Evolutionary conservation across 2,888 invertebrate species (phyloP).

Genomic region (Meloe dianella): DNA sequence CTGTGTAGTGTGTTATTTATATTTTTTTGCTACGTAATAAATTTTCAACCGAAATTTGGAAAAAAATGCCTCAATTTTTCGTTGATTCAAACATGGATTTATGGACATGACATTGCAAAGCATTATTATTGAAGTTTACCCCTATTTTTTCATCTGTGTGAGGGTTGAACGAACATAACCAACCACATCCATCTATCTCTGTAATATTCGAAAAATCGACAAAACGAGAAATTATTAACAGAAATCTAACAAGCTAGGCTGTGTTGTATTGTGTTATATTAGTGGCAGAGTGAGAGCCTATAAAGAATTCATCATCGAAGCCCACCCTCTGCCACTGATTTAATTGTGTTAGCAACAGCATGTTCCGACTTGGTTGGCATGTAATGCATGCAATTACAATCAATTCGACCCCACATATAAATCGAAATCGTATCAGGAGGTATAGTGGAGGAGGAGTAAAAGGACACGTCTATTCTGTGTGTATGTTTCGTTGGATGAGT

Average conservation of each 20-base stretch:
- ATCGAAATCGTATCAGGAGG: conserved; percentile 4
- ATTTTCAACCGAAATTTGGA: not conserved
- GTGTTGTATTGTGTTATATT: not conserved
- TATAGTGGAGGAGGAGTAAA: conserved; percentile 7
- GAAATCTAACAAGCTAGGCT: conserved; percentile 10
- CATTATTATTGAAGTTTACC: conserved; percentile 7
- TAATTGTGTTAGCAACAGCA: conserved; percentile 36
- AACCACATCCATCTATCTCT: not conserved
- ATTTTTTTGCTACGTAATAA: not conserved
- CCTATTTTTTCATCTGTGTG: not conserved
- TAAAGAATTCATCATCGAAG: conserved; percentile 26
- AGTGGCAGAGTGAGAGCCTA: conserved; percentile 1
- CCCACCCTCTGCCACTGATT: conserved; percentile 28
- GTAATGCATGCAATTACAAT: conserved; percentile 49
- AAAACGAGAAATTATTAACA: conserved; percentile 24
- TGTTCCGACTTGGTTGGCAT: conserved; percentile 42
- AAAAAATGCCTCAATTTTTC: not conserved
- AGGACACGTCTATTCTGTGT: conserved; percentile 35
- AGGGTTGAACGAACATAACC: conserved; percentile 5
- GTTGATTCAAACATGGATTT: conserved; percentile 3
- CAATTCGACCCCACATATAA: conserved; percentile 37
- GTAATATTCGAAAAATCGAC: conserved; percentile 17
- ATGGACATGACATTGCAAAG: not conserved
- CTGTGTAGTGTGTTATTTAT: not conserved
- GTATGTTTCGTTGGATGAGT: conserved; percentile 9